Base-by-base conservation (phyloP, 2,113 vertebrate genomes). In the Corythornis vintsioides region DNA sequence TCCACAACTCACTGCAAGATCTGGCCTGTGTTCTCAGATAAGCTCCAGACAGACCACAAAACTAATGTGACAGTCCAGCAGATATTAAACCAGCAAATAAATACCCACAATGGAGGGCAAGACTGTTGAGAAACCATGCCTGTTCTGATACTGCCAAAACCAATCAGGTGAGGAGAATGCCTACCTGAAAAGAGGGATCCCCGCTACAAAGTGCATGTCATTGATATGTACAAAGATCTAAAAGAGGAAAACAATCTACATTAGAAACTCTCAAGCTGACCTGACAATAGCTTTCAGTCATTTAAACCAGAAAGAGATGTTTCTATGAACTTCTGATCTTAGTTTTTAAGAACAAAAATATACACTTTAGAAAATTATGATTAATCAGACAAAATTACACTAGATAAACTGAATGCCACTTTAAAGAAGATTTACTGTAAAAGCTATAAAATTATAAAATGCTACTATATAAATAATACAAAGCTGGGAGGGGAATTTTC, bases 151-250 rank as follows among this genome's bases (percentile, higher is more conserved):
- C 24, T 67, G 13, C 33, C 55, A 55, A 14, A 4, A 76, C 21
- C 78, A 71, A 83, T 11, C 28, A 7, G 13, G 31, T 13, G 59
- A 89, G 33, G 11, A 35, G 33, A 64, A 75, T 4, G 43, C 31
- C 71, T 95, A 99, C 99, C 98, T 99, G 97, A 98, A 97, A 42
- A 99, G 79, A 60, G 98, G 98, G 83, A 99, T 98, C 66, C 99
- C 99, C 53, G 98, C 86, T 11, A 99, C 97, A 52, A 97, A 98
- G 83, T 98, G 97, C 78, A 98, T 86, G 40, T 99, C 98, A 97
- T 97, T 99, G 84, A 99, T 96, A 95, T 98, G 97, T 33, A 99
- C 90, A 87, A 98, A 98, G 21, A 99, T 94, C 99, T 99, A 93
- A 93, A 96, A 97, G 43, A 83, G 22, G 45, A 86, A 86, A 86